These are phyloP conservation scores for Clanis bilineata DNA, from an alignment of 2,888 invertebrate genomes.

Conservation along the genomic window DNA sequence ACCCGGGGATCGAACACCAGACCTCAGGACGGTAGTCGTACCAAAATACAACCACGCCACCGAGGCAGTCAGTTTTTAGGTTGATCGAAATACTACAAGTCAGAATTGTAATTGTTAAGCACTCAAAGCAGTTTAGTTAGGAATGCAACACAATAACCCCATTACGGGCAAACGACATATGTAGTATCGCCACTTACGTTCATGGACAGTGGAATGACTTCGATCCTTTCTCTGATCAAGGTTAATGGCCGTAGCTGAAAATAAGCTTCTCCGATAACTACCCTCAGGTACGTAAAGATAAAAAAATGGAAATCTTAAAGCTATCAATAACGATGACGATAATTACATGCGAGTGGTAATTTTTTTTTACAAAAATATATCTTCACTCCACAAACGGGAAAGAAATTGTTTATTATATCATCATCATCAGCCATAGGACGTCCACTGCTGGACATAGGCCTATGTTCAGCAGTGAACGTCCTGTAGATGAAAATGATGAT, in stretches of 20 bases:
- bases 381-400: no score
- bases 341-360: constrained; percentile 12
- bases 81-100: no score
- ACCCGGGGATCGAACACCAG: no score
- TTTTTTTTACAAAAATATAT: no score
- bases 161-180: constrained; percentile 40
- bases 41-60: no score
- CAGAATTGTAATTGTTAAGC: neutral
- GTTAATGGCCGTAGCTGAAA: constrained; percentile 45
- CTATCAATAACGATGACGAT: constrained; percentile 11
- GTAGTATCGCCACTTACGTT: constrained; percentile 35
- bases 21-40: no score
- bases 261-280: constrained; percentile 41
- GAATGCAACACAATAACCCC: constrained; percentile 47
- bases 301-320: constrained; percentile 21
- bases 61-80: no score
- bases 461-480: no score
- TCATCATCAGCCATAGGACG: no score
- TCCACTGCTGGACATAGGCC: no score
- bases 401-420: no score
- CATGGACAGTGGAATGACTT: constrained; percentile 31
- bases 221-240: constrained; percentile 48
- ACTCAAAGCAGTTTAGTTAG: constrained; percentile 15
- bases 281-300: constrained; percentile 27
- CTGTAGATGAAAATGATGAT: no score